phyloP scores from a whole-genome alignment of 2,113 vertebrate genomes.

The Antechinus flavipes region DNA sequence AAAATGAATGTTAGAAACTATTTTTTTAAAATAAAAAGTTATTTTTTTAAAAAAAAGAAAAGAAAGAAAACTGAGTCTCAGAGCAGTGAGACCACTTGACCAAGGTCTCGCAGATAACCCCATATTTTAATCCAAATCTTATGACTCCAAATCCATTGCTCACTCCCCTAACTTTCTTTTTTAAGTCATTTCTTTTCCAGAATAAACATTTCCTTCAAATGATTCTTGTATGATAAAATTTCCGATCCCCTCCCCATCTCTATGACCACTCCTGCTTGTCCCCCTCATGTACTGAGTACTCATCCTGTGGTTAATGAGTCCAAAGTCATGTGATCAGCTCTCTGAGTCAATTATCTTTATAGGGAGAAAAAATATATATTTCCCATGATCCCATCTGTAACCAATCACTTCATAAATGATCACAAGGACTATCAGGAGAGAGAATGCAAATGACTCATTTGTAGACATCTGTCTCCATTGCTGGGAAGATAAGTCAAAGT shows the following conservation, averaged over 20 bases:
- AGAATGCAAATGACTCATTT: neutral
- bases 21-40: too few species aligned
- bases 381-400: neutral
- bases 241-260: neutral
- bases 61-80: neutral
- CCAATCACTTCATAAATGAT: neutral
- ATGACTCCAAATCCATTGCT: neutral
- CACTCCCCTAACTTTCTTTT: neutral
- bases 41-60: too few species aligned
- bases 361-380: neutral
- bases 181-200: neutral
- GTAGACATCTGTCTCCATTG: neutral
- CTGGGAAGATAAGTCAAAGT: neutral
- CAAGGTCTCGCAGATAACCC: neutral
- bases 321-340: neutral
- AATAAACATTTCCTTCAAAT: neutral
- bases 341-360: neutral
- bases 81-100: neutral
- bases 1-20: too few species aligned
- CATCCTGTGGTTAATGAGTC: neutral
- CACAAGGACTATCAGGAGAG: neutral
- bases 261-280: neutral
- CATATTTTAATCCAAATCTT: neutral
- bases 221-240: neutral
- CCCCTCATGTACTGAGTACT: neutral